Evolutionary conservation across 2,888 invertebrate genomes (phyloP).

Genomic region (Amphimallon solstitiale): DNA sequence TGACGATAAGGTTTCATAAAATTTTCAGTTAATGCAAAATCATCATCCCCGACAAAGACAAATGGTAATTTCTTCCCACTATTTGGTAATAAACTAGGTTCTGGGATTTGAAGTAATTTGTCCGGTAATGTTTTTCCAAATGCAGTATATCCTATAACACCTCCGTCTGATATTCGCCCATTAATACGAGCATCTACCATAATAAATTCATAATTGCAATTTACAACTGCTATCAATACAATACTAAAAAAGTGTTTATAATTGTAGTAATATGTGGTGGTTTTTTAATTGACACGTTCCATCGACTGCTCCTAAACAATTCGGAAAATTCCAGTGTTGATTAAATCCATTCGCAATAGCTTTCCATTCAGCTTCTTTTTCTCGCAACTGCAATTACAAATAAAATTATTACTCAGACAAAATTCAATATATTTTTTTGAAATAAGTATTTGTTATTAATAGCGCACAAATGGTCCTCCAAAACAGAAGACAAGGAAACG

Average conservation of each 20-base stretch:
- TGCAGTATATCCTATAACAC: too few species aligned
- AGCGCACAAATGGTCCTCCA: too few species aligned
- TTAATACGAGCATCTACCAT: conserved; percentile 47
- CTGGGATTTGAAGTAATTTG: conserved; percentile 36
- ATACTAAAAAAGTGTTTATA: conserved; percentile 46
- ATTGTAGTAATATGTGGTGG: conserved; percentile 46
- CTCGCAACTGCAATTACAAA: too few species aligned
- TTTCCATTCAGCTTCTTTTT: too few species aligned
- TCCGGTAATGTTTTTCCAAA: conserved; percentile 28
- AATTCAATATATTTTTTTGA: too few species aligned
- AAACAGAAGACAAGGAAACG: too few species aligned
- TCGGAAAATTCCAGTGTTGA: conserved; percentile 46
- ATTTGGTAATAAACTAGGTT: conserved; percentile 37
- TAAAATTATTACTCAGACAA: too few species aligned
- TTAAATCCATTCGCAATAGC: conserved; percentile 37
- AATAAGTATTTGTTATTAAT: too few species aligned
- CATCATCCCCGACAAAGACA: conserved; percentile 48
- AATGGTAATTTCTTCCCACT: conserved; percentile 41
- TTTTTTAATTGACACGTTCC: conserved; percentile 43
- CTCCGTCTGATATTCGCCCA: conserved; percentile 38
- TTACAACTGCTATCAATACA: conserved; percentile 44
- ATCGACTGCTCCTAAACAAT: conserved; percentile 44
- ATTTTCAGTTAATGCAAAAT: conserved; percentile 45
- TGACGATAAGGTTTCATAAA: conserved; percentile 47
- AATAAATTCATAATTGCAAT: conserved; percentile 45